phyloP scores from a whole-genome alignment of 2,797 vertebrate genomes.

The Rhinatrema bivittatum region DNA sequence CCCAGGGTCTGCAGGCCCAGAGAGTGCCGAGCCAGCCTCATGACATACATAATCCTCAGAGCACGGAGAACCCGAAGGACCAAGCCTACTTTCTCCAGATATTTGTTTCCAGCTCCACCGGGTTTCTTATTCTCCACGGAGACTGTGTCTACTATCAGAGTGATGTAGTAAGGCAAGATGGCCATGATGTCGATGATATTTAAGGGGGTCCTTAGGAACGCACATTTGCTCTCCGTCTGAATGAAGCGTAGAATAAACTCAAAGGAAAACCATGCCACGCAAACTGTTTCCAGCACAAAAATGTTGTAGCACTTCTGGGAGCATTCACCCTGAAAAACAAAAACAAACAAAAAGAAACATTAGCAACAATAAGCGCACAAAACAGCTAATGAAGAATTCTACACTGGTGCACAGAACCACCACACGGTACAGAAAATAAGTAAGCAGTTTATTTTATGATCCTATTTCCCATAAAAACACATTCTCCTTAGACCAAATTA shows the following conservation, averaged over 20 bases:
- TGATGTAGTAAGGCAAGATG: conserved; percentile 89
- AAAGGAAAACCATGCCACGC: conserved; percentile 93
- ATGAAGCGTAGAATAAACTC: conserved; percentile 91
- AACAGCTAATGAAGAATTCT: background rate
- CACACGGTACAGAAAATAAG: background rate
- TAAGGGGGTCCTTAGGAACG: conserved; percentile 85
- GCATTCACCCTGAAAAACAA: conserved; percentile 76
- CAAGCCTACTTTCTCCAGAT: conserved; percentile 86
- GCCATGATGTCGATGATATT: conserved; percentile 90
- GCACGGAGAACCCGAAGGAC: conserved; percentile 83
- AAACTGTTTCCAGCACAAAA: conserved; percentile 91
- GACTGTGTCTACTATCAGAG: conserved; percentile 75
- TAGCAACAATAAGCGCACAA: background rate
- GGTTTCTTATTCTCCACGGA: conserved; percentile 56
- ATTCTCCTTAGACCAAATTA: too few species aligned
- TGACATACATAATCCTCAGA: conserved; percentile 87
- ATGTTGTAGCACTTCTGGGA: conserved; percentile 82
- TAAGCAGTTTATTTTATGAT: background rate
- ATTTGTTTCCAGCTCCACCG: conserved; percentile 71
- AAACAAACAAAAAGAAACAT: background rate
- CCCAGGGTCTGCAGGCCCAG: conserved; percentile 86
- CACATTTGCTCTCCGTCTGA: conserved; percentile 85
- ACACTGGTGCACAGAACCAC: background rate
- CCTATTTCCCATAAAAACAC: background rate
- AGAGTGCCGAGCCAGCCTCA: conserved; percentile 86